These are phyloP conservation scores for Selene dorsalis DNA, from an alignment of 2,797 vertebrate species.

Conservation along the genomic window DNA sequence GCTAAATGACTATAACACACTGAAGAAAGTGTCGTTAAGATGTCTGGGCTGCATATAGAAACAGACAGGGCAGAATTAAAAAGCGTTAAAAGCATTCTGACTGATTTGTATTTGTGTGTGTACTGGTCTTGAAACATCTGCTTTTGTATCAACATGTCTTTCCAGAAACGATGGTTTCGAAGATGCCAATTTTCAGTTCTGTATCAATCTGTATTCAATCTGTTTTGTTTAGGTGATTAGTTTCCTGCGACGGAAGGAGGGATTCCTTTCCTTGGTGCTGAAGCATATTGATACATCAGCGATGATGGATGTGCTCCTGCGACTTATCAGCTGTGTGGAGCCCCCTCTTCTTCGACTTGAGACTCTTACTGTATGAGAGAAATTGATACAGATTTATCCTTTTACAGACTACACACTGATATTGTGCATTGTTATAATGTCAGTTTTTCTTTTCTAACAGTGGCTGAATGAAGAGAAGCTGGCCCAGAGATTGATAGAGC, in stretches of 20 bases:
- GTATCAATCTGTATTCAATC: slow-evolving; percentile 1
- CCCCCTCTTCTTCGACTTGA: slow-evolving; percentile 91
- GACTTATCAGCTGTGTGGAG: slow-evolving; percentile 97
- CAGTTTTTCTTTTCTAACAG: slow-evolving; percentile 74
- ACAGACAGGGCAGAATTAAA: neutral
- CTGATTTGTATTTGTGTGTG: neutral
- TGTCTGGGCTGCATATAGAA: neutral
- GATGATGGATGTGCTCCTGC: slow-evolving; percentile 97
- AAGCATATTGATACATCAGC: slow-evolving; percentile 96
- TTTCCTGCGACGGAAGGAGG: slow-evolving; percentile 92
- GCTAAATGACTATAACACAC: neutral
- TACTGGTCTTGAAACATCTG: slow-evolving; percentile 7
- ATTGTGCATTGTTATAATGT: slow-evolving; percentile 17
- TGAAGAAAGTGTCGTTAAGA: neutral
- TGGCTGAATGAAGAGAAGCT: slow-evolving; percentile 95
- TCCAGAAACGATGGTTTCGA: neutral
- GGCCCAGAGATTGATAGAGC: slow-evolving; percentile 93
- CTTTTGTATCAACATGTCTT: neutral
- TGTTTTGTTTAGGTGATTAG: slow-evolving; percentile 87
- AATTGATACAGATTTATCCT: neutral
- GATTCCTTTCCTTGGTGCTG: slow-evolving; percentile 91
- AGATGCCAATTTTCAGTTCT: neutral
- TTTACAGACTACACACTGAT: neutral
- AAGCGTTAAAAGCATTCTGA: neutral
- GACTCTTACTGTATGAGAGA: slow-evolving; percentile 89